Evolutionary conservation across 2,113 vertebrate genomes (phyloP).

Genomic region (Oncorhynchus tshawytscha): DNA sequence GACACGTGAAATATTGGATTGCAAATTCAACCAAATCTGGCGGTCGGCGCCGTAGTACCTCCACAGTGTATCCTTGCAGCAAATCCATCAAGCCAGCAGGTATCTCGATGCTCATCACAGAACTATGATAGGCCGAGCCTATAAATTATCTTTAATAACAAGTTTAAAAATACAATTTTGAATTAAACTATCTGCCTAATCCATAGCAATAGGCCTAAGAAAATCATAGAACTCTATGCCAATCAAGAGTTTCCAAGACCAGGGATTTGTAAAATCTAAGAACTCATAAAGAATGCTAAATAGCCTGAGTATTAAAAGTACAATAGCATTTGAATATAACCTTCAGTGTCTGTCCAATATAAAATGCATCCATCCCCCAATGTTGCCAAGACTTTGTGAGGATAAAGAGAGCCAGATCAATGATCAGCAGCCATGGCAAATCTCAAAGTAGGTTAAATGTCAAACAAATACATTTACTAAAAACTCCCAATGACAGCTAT

Average conservation of each 20-base stretch:
- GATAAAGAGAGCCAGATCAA: neutral
- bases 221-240: too few species aligned
- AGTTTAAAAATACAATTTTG: neutral
- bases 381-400: too few species aligned
- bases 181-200: too few species aligned
- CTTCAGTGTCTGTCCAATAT: too few species aligned
- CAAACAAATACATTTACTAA: neutral
- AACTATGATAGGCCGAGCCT: slow-evolving; percentile 11
- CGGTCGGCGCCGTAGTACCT: slow-evolving; percentile 84
- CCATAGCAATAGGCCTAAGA: too few species aligned
- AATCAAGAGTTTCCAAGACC: too few species aligned
- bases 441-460: neutral
- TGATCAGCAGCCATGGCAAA: neutral
- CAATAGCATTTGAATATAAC: too few species aligned
- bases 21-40: slow-evolving; percentile 85
- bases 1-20: slow-evolving; percentile 80
- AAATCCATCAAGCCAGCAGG: slow-evolving; percentile 86
- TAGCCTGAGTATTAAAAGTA: too few species aligned
- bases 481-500: neutral
- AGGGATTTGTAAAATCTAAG: too few species aligned
- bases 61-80: slow-evolving; percentile 88
- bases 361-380: too few species aligned
- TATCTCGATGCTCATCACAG: slow-evolving; percentile 78
- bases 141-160: neutral
- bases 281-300: too few species aligned